Base-by-base conservation (phyloP, 2,888 invertebrate species). In the Apocheima hispidaria region DNA sequence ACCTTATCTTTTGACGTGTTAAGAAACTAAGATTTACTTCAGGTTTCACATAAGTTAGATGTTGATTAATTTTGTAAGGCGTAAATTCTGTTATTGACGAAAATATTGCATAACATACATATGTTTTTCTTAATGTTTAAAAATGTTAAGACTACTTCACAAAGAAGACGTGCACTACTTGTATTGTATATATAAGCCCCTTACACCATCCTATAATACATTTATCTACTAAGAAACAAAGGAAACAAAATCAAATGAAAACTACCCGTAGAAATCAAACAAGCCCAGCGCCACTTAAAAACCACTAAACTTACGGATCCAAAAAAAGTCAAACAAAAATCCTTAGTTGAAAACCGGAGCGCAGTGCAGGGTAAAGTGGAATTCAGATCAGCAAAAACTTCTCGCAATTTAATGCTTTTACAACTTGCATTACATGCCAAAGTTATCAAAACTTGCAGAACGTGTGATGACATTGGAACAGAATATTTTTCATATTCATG, bases 311-410 rank as follows among this genome's bases (percentile, higher is more conserved):
- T 62, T 53, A 41, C 61, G 52, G 57, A 60, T 68, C 59, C 65
- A 60, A 52, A 63, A 70, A 63, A 63, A 66, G 57, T 62, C 66
- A 64, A 68, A 67, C 63, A 66, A 63, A 68, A 66, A 61, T 60
- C 56, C 52, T 41, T 35, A 30, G 52, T 63, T 59, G 53, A 63
- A 66, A 66, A 56, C 55, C 48, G 26, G 48, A 43, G 55, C 51
- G 59, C 26, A 63, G 14, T 46, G 55, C 55, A 16, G 30, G 20
- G 54, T 28, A 23, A 48, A 56, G 28, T 57, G 30, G 18, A 20
- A 30, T 46, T 46, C 20, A 46, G 18, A 30, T 18, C 1, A 6
- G 12, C 20, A 30, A 18, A 4, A 28, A 33, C 46, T 46, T 20
- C n/a, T 20, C 46, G 18, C 44, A 44, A 44, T 26, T 28, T 28